Evolutionary conservation across 2,797 vertebrate species (phyloP), one percentile per base, ranked within the genome.

Genomic region (Pseudochromis fuscus): DNA sequence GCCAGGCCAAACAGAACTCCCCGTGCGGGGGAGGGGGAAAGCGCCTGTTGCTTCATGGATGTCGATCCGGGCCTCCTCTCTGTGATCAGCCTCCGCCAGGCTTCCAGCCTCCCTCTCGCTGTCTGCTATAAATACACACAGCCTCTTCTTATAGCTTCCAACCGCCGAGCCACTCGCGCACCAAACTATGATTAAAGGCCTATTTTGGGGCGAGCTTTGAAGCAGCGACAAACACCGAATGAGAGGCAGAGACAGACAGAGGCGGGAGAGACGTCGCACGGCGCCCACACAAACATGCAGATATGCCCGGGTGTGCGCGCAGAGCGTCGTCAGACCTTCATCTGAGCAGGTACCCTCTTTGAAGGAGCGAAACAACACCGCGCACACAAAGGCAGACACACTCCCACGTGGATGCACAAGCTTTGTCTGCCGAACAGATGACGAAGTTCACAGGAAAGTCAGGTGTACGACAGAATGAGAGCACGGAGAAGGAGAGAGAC

Each of bases 141-240:
- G 86, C 73, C 85, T 82, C 93, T 88, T 83, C 92, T 91, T 94
- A 93, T 94, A 94, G 91, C 86, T 88, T 63, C 83, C 73, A 92
- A 93, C 93, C 93, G 27, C 89, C 40, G 57, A 80, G 82, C 90
- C 87, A 77, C 89, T 81, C 75, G 70, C 83, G 87, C 91, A 89
- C 85, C 90, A 89, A 90, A 91, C 93, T 92, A 88, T 93, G 92
- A 94, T 94, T 95, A 94, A 92, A 93, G 82, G 78, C 53, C 93
- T 95, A 94, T 94, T 95, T 94, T 91, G 72, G 78, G 83, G 82
- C 73, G 65, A 44, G 76, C 91, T 94, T 94, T 95, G 93, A 95
- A 93, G 91, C 85, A 59, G 86, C 61, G 74, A 85, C 83, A 72
- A 83, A 86, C 75, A 73, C 58, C n/a, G 64, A 82, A 77, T 52